Conservation (phyloP, 2,888 invertebrate genomes). For the Ditula angustiorana region DNA sequence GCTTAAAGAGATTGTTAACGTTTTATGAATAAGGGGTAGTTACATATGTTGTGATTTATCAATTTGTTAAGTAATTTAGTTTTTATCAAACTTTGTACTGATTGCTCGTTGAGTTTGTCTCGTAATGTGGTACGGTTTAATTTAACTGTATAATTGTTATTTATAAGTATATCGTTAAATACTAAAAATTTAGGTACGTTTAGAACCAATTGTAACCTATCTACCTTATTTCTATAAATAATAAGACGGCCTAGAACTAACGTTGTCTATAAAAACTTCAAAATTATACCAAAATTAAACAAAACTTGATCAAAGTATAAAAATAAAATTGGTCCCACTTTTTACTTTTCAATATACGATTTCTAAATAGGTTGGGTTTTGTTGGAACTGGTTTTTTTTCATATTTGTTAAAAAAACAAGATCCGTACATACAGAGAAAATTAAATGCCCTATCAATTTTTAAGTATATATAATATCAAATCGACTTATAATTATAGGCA, state of each 20-base stretch:
- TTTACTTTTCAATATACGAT: too few relatives aligned
- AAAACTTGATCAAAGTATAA: too few relatives aligned
- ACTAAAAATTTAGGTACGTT: neutral
- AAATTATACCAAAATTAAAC: neutral
- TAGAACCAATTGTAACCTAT: neutral
- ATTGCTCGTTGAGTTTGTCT: constrained; percentile 2
- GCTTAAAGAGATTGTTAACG: too few relatives aligned
- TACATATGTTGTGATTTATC: constrained; percentile 38
- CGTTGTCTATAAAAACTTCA: neutral
- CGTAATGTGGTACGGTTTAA: neutral
- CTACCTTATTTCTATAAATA: neutral
- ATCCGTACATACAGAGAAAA: too few relatives aligned
- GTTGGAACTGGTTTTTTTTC: too few relatives aligned
- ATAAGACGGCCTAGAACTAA: neutral
- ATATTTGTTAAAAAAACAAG: too few relatives aligned
- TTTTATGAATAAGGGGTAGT: too few relatives aligned
- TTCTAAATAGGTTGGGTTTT: too few relatives aligned
- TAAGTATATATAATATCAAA: too few relatives aligned
- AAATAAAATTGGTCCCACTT: too few relatives aligned
- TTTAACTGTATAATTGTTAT: neutral
- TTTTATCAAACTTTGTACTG: constrained; percentile 32
- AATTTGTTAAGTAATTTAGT: constrained; percentile 25
- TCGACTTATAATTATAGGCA: too few relatives aligned
- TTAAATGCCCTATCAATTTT: too few relatives aligned
- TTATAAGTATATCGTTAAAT: neutral